phyloP scores from a whole-genome alignment of 2,113 vertebrate species.

The Anolis carolinensis region DNA sequence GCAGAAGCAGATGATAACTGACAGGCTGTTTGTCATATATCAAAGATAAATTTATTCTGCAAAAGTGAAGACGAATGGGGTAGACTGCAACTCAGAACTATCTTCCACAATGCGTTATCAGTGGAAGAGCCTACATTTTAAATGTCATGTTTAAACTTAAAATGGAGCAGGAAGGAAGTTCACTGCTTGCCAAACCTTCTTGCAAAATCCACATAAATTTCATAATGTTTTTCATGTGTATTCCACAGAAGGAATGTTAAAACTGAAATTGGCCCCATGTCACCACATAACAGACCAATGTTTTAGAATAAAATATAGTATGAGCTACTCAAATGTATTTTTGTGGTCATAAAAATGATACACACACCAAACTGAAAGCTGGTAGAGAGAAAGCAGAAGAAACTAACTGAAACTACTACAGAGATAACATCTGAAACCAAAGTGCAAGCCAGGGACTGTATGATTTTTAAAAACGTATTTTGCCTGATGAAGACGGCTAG shows the following conservation, averaged over 20 bases:
- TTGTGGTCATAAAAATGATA: not conserved
- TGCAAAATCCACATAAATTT: not conserved
- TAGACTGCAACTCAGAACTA: not conserved
- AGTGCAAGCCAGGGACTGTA: too few relatives aligned
- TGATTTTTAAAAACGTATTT: too few relatives aligned
- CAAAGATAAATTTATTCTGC: not conserved
- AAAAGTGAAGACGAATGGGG: not conserved
- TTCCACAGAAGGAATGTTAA: not conserved
- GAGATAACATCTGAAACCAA: too few relatives aligned
- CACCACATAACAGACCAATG: constrained; percentile 23
- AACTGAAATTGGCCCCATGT: not conserved
- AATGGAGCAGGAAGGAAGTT: not conserved
- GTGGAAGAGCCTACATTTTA: not conserved
- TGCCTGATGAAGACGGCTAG: too few relatives aligned
- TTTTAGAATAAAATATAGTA: not conserved
- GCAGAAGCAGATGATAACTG: not conserved
- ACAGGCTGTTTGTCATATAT: not conserved
- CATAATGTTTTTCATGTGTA: not conserved
- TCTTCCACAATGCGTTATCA: not conserved
- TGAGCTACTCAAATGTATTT: not conserved
- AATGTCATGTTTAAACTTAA: not conserved
- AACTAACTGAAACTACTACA: too few relatives aligned
- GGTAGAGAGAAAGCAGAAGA: not conserved
- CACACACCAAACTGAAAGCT: not conserved
- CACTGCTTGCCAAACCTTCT: not conserved